These are phyloP conservation scores for Eupleurogrammus muticus DNA, from an alignment of 2,797 vertebrate species.

Conservation along the genomic window DNA sequence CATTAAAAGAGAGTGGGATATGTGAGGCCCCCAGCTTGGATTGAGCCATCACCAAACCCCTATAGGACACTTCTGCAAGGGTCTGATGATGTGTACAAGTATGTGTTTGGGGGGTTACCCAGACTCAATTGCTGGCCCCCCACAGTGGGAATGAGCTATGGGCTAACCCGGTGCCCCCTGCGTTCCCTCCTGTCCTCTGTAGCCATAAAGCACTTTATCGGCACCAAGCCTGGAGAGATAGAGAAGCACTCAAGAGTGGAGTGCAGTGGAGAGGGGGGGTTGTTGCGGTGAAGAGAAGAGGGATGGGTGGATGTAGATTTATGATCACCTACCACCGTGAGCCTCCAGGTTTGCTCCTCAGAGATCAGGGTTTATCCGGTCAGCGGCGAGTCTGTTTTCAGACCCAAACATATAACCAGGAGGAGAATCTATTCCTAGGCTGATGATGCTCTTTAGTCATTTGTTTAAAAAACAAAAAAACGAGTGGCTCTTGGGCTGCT, in stretches of 20 bases:
- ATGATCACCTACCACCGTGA: slow-evolving; percentile 52
- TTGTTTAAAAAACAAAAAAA: slow-evolving; percentile 26
- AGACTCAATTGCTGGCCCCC: slow-evolving; percentile 41
- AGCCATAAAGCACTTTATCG: slow-evolving; percentile 77
- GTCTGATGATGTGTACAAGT: not conserved
- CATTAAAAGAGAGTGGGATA: slow-evolving; percentile 25
- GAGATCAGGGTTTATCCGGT: slow-evolving; percentile 52
- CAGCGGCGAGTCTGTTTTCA: slow-evolving; percentile 36
- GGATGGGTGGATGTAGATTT: slow-evolving; percentile 58
- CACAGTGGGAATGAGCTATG: slow-evolving; percentile 65
- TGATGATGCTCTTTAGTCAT: slow-evolving; percentile 37
- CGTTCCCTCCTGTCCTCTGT: slow-evolving; percentile 57
- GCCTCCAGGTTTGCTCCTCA: slow-evolving; percentile 49
- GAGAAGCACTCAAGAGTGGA: slow-evolving; percentile 63
- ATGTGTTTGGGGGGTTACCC: slow-evolving; percentile 21
- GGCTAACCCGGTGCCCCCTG: slow-evolving; percentile 54
- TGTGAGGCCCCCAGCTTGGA: slow-evolving; percentile 32
- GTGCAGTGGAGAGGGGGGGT: slow-evolving; percentile 45
- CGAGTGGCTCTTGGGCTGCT: slow-evolving; percentile 15
- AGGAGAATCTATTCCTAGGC: slow-evolving; percentile 21
- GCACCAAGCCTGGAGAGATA: slow-evolving; percentile 52
- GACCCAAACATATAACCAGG: slow-evolving; percentile 20
- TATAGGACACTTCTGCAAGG: not conserved
- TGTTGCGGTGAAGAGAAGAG: slow-evolving; percentile 34
- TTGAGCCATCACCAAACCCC: slow-evolving; percentile 9